phyloP scores from a whole-genome alignment of 2,797 vertebrate species.

The Chiloscyllium punctatum region DNA sequence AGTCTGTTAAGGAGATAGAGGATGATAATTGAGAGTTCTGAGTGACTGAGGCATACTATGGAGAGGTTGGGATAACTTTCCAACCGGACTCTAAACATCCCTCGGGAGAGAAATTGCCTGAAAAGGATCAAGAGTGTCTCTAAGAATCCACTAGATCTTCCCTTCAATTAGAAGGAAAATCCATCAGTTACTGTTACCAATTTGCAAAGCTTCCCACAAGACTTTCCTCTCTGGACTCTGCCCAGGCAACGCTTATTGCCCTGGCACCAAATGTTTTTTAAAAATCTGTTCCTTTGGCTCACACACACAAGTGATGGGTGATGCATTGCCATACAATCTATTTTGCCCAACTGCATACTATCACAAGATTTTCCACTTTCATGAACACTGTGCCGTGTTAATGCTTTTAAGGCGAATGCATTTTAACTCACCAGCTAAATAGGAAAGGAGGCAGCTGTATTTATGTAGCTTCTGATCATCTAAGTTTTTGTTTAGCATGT shows the following conservation, averaged over 20 bases:
- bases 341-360: neutral
- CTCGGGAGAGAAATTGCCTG: neutral
- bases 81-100: neutral
- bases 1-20: neutral
- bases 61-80: neutral
- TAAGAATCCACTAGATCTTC: neutral
- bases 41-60: neutral
- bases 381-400: neutral
- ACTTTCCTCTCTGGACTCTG: conserved; percentile 15
- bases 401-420: neutral
- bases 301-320: neutral
- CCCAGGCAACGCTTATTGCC: conserved; percentile 13
- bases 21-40: neutral
- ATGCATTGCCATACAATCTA: neutral
- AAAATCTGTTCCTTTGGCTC: neutral
- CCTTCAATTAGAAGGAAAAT: neutral
- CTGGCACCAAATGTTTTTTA: neutral
- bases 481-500: no score
- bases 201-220: neutral
- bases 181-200: neutral
- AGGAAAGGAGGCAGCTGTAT: neutral
- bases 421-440: neutral
- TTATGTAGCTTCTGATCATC: neutral
- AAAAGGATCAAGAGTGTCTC: no score
- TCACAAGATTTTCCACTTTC: neutral